These are phyloP conservation scores for Pangasius larnaudii DNA, from an alignment of 2,797 vertebrate species.

Conservation along the genomic window DNA sequence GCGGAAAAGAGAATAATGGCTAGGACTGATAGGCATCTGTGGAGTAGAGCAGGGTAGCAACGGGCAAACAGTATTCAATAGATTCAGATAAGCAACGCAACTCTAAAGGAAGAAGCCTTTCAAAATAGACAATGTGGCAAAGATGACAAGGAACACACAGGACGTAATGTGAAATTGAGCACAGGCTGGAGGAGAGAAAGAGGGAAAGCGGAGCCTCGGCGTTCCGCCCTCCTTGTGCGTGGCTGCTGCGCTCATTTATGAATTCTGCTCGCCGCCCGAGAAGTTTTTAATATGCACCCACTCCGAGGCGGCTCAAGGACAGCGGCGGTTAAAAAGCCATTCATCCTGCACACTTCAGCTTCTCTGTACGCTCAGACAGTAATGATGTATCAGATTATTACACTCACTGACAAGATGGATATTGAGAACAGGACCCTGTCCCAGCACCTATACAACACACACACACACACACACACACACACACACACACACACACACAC, in stretches of 20 bases:
- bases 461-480: constrained; percentile 38
- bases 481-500: constrained; percentile 30
- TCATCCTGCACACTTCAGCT: constrained; percentile 53
- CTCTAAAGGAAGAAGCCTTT: constrained; percentile 12
- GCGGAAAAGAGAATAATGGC: constrained; percentile 23
- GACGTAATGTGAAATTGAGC: constrained; percentile 51
- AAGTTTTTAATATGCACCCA: constrained; percentile 84
- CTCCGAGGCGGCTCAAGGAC: constrained; percentile 79
- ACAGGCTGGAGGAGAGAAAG: constrained; percentile 24
- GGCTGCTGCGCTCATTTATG: constrained; percentile 68
- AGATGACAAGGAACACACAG: constrained; percentile 43
- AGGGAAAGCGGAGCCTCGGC: constrained; percentile 32
- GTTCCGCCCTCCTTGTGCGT: constrained; percentile 62
- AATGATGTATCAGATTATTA: constrained; percentile 61
- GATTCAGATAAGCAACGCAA: constrained; percentile 11
- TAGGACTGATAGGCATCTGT: constrained; percentile 19
- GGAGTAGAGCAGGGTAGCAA: constrained; percentile 10
- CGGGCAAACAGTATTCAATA: constrained; percentile 25
- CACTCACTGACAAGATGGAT: constrained; percentile 56
- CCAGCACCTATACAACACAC: constrained; percentile 40
- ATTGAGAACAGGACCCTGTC: constrained; percentile 48
- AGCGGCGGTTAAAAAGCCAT: constrained; percentile 73
- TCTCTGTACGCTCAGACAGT: constrained; percentile 47
- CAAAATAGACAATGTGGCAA: not conserved
- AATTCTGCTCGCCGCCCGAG: constrained; percentile 80